Evolutionary conservation across 1,140 invertebrate genomes (phyloP).

Genomic region (Atta texana): DNA sequence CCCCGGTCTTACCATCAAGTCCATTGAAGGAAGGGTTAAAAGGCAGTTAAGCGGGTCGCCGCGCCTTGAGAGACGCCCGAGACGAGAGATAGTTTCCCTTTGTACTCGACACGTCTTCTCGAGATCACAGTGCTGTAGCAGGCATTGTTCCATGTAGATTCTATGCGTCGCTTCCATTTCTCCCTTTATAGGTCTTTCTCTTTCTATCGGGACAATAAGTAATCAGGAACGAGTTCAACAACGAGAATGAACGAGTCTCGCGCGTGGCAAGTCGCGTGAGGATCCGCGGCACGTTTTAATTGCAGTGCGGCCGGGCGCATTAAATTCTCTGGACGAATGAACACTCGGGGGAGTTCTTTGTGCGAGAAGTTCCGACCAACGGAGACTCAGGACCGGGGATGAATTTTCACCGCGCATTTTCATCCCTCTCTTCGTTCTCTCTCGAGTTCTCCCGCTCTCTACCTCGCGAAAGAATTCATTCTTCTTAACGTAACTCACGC

Average conservation of each 20-base stretch:
- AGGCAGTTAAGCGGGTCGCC: slow-evolving; percentile 59
- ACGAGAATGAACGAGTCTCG: neutral
- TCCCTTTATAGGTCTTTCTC: neutral
- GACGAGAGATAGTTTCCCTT: slow-evolving; percentile 56
- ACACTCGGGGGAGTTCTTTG: slow-evolving; percentile 57
- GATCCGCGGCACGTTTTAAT: slow-evolving; percentile 53
- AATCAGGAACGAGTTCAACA: slow-evolving; percentile 31
- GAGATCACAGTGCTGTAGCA: slow-evolving; percentile 7
- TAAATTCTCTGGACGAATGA: slow-evolving; percentile 62
- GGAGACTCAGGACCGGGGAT: neutral
- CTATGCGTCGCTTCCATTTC: slow-evolving; percentile 30
- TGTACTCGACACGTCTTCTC: slow-evolving; percentile 49
- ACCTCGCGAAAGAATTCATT: slow-evolving; percentile 25
- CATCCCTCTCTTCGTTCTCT: slow-evolving; percentile 11
- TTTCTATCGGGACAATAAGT: slow-evolving; percentile 50
- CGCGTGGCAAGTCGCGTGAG: slow-evolving; percentile 18
- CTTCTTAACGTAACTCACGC: slow-evolving; percentile 32
- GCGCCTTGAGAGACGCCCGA: slow-evolving; percentile 43
- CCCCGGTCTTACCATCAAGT: neutral
- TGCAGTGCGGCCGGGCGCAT: slow-evolving; percentile 43
- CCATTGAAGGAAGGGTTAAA: slow-evolving; percentile 60
- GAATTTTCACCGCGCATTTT: slow-evolving; percentile 47
- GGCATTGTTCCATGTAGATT: slow-evolving; percentile 48
- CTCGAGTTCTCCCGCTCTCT: neutral
- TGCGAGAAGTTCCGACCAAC: slow-evolving; percentile 54